Base-by-base conservation (phyloP, 2,113 vertebrate genomes). In the Myotis yumanensis region DNA sequence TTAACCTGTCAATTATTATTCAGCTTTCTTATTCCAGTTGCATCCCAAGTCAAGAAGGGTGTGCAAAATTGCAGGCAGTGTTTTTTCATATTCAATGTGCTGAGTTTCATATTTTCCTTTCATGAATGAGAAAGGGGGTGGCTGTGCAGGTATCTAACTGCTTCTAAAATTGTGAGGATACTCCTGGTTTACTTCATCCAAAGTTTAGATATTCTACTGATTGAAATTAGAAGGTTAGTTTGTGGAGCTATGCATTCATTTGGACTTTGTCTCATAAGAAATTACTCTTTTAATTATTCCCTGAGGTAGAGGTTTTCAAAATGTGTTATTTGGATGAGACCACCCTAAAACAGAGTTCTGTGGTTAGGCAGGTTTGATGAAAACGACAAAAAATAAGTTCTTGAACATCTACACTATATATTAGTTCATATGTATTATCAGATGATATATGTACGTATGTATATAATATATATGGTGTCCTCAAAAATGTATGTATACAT, bases 1-100 rank as follows among this genome's bases (percentile, higher is more conserved):
- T 84, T 93, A 76, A 77, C 20, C 57, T 93, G 85, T 64, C 90
- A 73, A n/a, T 94, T 94, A 94, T 85, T 77, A 79, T 93, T 88
- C 40, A 6, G 12, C 22, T 80, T 89, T 87, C 37, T 84, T 90
- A 84, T 92, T 84, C 59, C 73, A 25, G 57, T 91, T 81, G 90
- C 52, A 75, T 84, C 43, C 30, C 32, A 83, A 46, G 16, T 94
- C 75, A 28, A 92, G 48, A n/a, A 94, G 40, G 15, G n/a, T 89
- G 40, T 94, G 90, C 69, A 77, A 91, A 75, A 72, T 30, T n/a
- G 25, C 94, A 89, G 86, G 46, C 48, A 85, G 32, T 57, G 11
- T 89, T 75, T 86, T 51, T 86, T 88, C 32, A n/a, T 69, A 48
- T 43, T 37, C 23, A 43, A 73, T 89, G 37, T 82, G 8, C 72